Base-by-base conservation (phyloP, 2,888 invertebrate species). In the Tetanocera ferruginea region DNA sequence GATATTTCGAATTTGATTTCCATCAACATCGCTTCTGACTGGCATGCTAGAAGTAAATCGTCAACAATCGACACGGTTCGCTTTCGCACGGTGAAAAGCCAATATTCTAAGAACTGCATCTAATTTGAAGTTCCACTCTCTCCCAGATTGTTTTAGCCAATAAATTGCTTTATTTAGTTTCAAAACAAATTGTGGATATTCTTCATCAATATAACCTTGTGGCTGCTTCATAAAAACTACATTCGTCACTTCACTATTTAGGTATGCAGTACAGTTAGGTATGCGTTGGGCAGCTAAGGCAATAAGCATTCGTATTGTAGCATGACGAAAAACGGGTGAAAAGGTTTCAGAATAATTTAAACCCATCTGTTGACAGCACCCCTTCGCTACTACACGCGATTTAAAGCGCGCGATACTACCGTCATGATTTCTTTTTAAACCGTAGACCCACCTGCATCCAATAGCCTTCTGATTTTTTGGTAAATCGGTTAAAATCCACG, bases 71-170 rank as follows among this genome's bases (percentile, higher is more conserved):
- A n/a, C n/a, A n/a, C n/a, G n/a, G n/a, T n/a, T n/a, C n/a, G n/a
- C n/a, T n/a, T n/a, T n/a, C n/a, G n/a, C n/a, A n/a, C n/a, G n/a
- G n/a, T n/a, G n/a, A n/a, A n/a, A n/a, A n/a, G n/a, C n/a, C n/a
- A n/a, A n/a, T n/a, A n/a, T n/a, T n/a, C n/a, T 51, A n/a, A 51
- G 51, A 3, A 51, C 51, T 3, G 3, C 3, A n/a, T 51, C 51
- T 51, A 51, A 64, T 81, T 82, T 14, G 60, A 34, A 57, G 51
- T 84, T 83, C 83, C 83, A 84, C 34, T 84, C 80, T 5, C 83
- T 77, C 1, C 82, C 81, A 1, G 80, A 76, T 79, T 3, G 5
- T 34, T 34, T 34, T 3, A 34, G 31, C 5, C 31, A 3, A 34
- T 34, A 34, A 34, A 34, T 5, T 5, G 31, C 31, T 34, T 34